Conservation (phyloP, 2,888 invertebrate genomes). For the Gortyna flavago region DNA sequence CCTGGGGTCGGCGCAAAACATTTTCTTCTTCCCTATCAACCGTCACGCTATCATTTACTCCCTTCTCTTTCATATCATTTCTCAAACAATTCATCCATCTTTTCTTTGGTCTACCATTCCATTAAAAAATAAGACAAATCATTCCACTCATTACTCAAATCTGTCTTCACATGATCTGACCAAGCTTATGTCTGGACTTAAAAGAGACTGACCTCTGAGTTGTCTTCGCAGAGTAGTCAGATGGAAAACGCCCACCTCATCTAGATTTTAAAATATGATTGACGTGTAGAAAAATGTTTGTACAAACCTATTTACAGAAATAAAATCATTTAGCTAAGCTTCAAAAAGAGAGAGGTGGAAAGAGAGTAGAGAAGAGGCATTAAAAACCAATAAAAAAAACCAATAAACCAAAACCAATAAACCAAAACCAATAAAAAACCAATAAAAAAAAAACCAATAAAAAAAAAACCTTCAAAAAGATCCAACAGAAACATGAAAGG, state of each 20-base stretch:
- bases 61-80: not conserved
- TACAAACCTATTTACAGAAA: not conserved
- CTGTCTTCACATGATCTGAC: not conserved
- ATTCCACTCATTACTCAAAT: not conserved
- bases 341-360: not conserved
- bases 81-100: not conserved
- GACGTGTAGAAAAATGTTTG: not conserved
- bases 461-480: not conserved
- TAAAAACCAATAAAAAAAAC: not conserved
- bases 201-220: not conserved
- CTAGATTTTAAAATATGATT: not conserved
- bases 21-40: not conserved
- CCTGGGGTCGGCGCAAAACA: not conserved
- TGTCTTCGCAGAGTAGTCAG: not conserved
- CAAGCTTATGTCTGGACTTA: not conserved
- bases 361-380: not conserved
- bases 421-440: no score
- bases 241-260: not conserved
- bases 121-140: not conserved
- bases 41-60: not conserved
- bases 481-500: slow-evolving; percentile 8
- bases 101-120: not conserved
- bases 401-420: not conserved
- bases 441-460: not conserved
- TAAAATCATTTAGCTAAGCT: not conserved